Base-by-base conservation (phyloP, 2,113 vertebrate genomes). In the Cyanistes caeruleus region DNA sequence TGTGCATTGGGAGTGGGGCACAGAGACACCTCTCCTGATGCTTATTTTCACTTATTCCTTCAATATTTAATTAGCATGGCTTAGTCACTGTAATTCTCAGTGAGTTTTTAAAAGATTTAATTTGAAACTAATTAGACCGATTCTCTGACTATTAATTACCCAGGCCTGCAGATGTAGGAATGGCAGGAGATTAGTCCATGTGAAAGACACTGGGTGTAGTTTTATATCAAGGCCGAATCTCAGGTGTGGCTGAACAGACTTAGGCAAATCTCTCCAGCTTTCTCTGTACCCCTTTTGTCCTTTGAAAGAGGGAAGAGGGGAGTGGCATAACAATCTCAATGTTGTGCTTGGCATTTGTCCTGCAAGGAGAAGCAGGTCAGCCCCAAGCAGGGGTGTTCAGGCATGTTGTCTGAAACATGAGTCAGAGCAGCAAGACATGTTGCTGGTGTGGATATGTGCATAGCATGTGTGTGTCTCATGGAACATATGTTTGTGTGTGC, bases 21-120 rank as follows among this genome's bases (percentile, higher is more conserved):
- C 30, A 58, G 30, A 68, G 43, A 72, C 46, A 12, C 5, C 33
- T 83, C 88, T 90, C 60, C 31, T n/a, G 58, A 25, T 69, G 37
- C 51, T 91, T 90, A 55, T 70, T 95, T 63, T 44, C 53, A 69
- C 37, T 72, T 76, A 49, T 4, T 79, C 22, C 55, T 88, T 95
- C 59, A 88, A 48, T 90, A 87, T 94, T 94, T 95, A 94, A 94
- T 97, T 92, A 95, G 64, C 13, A 63, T 18, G 49, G 58, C 52
- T 84, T 94, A 53, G 46, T 72, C 1, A 6, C 65, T 73, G 11
- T 83, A 84, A 87, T 87, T 88, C 24, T 76, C 31, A 24, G 22
- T 78, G 51, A 83, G 7, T 68, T 82, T 84, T 93, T 14, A 43
- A 81, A 79, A 94, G 6, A 55, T 33, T 73, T 90, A 72, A 94